phyloP scores from a whole-genome alignment of 2,888 invertebrate species.

The Drosophila bunnanda region DNA sequence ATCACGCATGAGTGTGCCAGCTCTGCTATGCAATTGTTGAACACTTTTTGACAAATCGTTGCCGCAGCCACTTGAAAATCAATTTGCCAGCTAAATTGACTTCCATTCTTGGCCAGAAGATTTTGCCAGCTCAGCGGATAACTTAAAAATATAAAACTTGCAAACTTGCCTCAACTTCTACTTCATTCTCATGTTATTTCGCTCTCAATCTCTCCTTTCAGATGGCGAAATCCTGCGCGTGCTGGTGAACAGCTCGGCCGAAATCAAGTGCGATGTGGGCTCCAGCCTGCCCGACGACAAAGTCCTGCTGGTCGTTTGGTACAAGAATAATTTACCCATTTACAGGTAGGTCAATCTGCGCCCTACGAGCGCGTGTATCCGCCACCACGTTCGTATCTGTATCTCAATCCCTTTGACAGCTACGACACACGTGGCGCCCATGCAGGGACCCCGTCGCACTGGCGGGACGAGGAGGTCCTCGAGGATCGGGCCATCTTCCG shows the following conservation, averaged over 20 bases:
- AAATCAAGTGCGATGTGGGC: constrained; percentile 94
- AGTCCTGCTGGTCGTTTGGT: constrained; percentile 94
- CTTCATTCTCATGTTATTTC: constrained; percentile 15
- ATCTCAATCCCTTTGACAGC: constrained; percentile 82
- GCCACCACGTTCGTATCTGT: constrained; percentile 14
- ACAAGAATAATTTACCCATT: constrained; percentile 94
- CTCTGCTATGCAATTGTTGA: constrained; percentile 31
- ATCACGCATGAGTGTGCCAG: background rate
- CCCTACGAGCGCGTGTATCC: background rate
- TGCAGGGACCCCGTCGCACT: constrained; percentile 87
- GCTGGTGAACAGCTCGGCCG: constrained; percentile 91
- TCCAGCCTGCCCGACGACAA: constrained; percentile 91
- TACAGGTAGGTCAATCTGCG: constrained; percentile 89
- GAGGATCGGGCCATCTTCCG: constrained; percentile 87
- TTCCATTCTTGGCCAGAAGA: constrained; percentile 28
- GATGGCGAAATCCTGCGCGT: constrained; percentile 85
- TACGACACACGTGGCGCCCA: constrained; percentile 87
- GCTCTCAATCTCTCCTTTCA: constrained; percentile 63
- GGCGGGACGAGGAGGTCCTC: constrained; percentile 87
- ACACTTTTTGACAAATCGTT: constrained; percentile 45
- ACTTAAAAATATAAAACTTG: constrained; percentile 15
- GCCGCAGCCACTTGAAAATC: constrained; percentile 45
- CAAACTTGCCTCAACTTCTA: constrained; percentile 9
- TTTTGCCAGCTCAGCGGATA: constrained; percentile 12
- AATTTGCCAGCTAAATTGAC: constrained; percentile 47